Base-by-base conservation (phyloP, 2,113 vertebrate species). In the Dicrurus megarhynchus region DNA sequence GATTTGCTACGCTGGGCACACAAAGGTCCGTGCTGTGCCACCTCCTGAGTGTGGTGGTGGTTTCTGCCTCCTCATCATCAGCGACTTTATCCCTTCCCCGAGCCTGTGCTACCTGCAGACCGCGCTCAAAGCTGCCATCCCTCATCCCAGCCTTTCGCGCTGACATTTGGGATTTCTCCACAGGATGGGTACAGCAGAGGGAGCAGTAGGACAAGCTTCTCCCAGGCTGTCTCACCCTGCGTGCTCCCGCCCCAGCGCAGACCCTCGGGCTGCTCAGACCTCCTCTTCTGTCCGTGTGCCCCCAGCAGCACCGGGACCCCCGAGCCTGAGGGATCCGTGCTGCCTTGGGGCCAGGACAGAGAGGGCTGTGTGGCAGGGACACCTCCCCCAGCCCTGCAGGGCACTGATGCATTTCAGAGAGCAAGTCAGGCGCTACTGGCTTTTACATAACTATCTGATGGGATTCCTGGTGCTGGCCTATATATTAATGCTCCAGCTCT, bases 101-200 rank as follows among this genome's bases (percentile, higher is more conserved):
- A 6, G 46, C 26, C 69, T 35, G 39, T 16, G 57, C 42, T 50
- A 2, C 41, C 33, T 28, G 53, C 91, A 41, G 64, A 10, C 39
- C 1, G 3, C 42, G 59, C 1, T 5, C 77, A 17, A 46, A 46
- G 64, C 77, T 57, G 65, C 87, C 57, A 1, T 60, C 57, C 76
- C 18, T 79, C 22, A 16, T 42, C 30, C 21, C 26, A 8, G 89
- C 67, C 42, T 26, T 56, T 57, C 1, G 1, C 2, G 4, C 47
- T 20, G 88, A 12, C 82, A 12, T 90, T 74, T 74, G 85, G 96
- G 90, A 70, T 92, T 96, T 94, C 73, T 90, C 71, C 73, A 9
- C 96, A 96, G 96, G 86, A 90, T 83, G 93, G 93, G 82, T 95
- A 96, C 95, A 81, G 96, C 95, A 97, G 95, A 96, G 96, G 96